Conservation (phyloP, 2,113 vertebrate species). For the Phoenicopterus ruber region DNA sequence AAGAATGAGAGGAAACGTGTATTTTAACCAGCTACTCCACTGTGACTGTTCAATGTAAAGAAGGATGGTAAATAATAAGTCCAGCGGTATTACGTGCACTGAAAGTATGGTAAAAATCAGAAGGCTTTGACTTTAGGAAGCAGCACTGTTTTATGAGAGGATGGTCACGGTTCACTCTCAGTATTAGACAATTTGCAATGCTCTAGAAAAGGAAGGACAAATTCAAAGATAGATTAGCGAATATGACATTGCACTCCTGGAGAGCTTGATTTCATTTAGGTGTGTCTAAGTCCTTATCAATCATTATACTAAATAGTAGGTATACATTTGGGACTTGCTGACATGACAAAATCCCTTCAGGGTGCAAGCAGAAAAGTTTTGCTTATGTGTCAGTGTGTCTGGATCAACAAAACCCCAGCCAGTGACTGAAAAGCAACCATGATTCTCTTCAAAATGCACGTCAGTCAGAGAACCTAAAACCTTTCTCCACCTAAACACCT, state of each 20-base stretch:
- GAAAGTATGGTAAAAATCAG: neutral
- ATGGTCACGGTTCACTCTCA: neutral
- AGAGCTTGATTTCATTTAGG: neutral
- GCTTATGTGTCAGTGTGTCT: neutral
- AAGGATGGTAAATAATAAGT: neutral
- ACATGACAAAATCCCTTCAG: neutral
- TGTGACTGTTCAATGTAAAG: neutral
- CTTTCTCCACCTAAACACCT: neutral
- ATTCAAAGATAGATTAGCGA: neutral
- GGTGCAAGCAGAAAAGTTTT: neutral
- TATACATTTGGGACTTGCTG: neutral
- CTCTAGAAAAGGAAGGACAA: neutral
- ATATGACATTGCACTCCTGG: neutral
- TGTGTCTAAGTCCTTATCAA: neutral
- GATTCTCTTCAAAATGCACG: neutral
- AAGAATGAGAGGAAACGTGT: neutral
- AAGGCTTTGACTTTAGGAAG: neutral
- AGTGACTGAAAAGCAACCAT: neutral
- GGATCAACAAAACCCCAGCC: neutral
- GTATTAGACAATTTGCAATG: neutral
- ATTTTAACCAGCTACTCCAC: neutral
- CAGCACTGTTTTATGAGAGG: neutral
- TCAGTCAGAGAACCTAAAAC: neutral
- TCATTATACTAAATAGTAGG: neutral
- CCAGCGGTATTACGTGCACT: neutral